Percentiles rank a stretch among this genome's conserved stretches.
Conservation (phyloP, 2,888 invertebrate species). For the Diplolepis rosae region DNA sequence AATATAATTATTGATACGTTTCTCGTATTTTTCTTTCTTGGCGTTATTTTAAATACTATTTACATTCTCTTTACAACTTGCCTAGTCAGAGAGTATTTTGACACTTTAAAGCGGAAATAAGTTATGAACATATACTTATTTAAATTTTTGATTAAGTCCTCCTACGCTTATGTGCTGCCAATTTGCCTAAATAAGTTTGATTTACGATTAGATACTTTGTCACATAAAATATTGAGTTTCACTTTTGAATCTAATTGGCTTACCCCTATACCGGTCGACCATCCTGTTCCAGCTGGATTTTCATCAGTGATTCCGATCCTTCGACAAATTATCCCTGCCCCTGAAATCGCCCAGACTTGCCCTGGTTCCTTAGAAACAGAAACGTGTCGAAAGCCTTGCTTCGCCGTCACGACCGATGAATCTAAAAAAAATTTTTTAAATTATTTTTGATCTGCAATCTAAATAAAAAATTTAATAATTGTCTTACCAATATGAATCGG, state of each 20-base stretch:
- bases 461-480: conserved; percentile 40
- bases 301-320: conserved; percentile 84
- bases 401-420: conserved; percentile 66
- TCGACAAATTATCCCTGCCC: conserved; percentile 81
- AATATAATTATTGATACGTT: neutral
- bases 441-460: neutral
- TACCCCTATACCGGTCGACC: conserved; percentile 81
- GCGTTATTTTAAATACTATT: neutral
- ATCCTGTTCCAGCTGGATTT: conserved; percentile 85
- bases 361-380: conserved; percentile 78
- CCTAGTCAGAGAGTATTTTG: conserved; percentile 26
- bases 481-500: conserved; percentile 75
- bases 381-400: conserved; percentile 81
- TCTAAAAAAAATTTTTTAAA: conserved; percentile 54
- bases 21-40: conserved; percentile 3
- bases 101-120: conserved; percentile 8
- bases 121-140: conserved; percentile 40
- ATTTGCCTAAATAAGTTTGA: conserved; percentile 62
- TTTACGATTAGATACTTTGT: neutral
- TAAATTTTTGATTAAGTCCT: conserved; percentile 60
- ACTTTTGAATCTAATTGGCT: conserved; percentile 10
- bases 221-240: neutral
- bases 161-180: conserved; percentile 68
- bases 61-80: conserved; percentile 4
- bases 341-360: conserved; percentile 86